Percentiles rank a stretch among this genome's conserved stretches.
Conservation (phyloP, 2,113 vertebrate genomes). For the Rhea americana region DNA sequence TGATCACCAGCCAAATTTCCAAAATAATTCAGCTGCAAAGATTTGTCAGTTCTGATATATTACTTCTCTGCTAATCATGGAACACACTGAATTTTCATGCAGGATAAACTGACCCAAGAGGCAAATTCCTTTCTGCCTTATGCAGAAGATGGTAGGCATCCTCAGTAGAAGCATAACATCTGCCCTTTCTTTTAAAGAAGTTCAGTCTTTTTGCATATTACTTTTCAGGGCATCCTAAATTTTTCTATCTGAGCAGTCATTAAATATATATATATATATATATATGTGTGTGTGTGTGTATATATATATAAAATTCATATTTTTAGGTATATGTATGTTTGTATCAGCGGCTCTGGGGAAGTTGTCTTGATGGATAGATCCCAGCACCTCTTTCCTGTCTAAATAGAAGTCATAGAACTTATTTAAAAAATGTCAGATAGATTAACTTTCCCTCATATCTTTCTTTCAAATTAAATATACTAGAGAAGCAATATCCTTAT, state of each 20-base stretch:
- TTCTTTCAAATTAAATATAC: conserved; percentile 29
- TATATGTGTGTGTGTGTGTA: background rate
- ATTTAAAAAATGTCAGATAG: conserved; percentile 23
- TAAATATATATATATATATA: background rate
- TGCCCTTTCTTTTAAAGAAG: background rate
- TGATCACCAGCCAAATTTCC: background rate
- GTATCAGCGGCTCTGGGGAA: background rate
- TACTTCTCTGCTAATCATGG: background rate
- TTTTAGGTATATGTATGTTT: background rate
- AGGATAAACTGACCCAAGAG: background rate
- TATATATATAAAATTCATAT: background rate
- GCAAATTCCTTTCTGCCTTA: background rate
- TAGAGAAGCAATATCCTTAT: conserved; percentile 8
- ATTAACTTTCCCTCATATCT: conserved; percentile 54
- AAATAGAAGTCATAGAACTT: conserved; percentile 6
- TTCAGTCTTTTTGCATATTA: background rate
- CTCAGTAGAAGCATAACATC: background rate
- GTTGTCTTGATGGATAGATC: background rate
- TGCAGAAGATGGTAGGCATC: background rate
- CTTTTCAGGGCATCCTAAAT: background rate
- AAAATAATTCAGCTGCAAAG: background rate
- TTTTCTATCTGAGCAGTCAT: background rate
- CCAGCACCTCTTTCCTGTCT: background rate
- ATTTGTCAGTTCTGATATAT: background rate
- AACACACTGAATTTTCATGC: background rate